Percentiles rank a stretch among this genome's conserved stretches.
Evolutionary conservation across 2,113 vertebrate species (phyloP).

Genomic region (Hippocampus barbouri): DNA sequence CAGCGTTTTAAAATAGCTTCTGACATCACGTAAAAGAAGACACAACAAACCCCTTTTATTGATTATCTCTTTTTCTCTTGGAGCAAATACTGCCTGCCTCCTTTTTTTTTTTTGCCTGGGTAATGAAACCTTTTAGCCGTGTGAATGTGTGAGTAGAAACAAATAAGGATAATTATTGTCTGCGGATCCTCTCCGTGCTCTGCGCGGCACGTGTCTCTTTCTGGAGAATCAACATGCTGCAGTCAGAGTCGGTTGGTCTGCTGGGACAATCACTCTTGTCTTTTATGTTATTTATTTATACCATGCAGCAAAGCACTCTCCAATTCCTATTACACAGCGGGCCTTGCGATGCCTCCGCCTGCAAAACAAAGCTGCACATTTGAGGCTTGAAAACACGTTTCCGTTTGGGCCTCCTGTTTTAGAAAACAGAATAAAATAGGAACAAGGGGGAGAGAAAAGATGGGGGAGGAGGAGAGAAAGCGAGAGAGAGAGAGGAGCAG

Average conservation of each 20-base stretch:
- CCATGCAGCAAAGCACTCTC: constrained; percentile 41
- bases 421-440: constrained; percentile 10
- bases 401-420: constrained; percentile 39
- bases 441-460: constrained; percentile 26
- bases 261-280: constrained; percentile 50
- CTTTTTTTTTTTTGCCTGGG: constrained; percentile 30
- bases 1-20: constrained; percentile 14
- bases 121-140: constrained; percentile 57
- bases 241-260: constrained; percentile 48
- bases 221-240: constrained; percentile 58
- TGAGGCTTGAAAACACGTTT: constrained; percentile 28
- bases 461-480: constrained; percentile 20
- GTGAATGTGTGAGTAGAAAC: constrained; percentile 61
- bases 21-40: constrained; percentile 13
- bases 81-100: constrained; percentile 18
- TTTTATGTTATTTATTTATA: constrained; percentile 60
- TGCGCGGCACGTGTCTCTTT: constrained; percentile 35
- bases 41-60: constrained; percentile 30
- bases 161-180: constrained; percentile 71
- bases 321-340: constrained; percentile 33
- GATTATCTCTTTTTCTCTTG: constrained; percentile 44
- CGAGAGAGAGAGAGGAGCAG: constrained; percentile 55
- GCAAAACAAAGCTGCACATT: constrained; percentile 45
- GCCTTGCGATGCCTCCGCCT: constrained; percentile 35
- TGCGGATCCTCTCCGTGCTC: constrained; percentile 61